Percentiles rank a stretch among this genome's conserved stretches.
Conservation (phyloP, 2,113 vertebrate genomes). For the Chamaetylas fuelleborni region DNA sequence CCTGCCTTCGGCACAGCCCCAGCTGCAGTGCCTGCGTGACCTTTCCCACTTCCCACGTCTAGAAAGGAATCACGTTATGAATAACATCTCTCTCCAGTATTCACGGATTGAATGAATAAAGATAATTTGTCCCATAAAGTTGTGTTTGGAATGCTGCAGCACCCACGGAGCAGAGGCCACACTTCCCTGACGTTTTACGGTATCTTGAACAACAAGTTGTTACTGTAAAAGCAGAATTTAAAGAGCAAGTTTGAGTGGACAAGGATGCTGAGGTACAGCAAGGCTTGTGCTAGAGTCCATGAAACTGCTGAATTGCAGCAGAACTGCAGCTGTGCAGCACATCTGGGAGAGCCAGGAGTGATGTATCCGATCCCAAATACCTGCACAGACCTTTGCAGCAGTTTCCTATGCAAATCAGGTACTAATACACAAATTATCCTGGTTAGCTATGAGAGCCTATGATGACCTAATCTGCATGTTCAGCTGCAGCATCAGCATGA, state of each 20-base stretch:
- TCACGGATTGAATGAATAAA: neutral
- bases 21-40: fast-evolving
- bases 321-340: neutral
- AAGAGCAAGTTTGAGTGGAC: neutral
- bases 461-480: neutral
- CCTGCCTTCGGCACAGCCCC: neutral
- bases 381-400: neutral
- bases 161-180: neutral
- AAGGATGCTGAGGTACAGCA: neutral
- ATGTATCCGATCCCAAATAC: neutral
- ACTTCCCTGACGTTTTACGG: neutral
- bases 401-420: neutral
- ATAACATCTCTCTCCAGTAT: neutral
- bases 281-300: neutral
- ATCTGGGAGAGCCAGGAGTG: neutral
- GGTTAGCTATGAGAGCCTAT: neutral
- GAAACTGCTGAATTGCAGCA: neutral
- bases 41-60: neutral
- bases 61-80: neutral
- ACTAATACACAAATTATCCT: neutral
- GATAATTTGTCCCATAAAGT: too few relatives aligned
- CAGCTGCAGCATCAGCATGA: neutral
- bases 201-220: neutral
- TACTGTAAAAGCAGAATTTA: neutral
- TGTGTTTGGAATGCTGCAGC: neutral